phyloP scores from a whole-genome alignment of 2,888 invertebrate species.

The Plebejus argus region DNA sequence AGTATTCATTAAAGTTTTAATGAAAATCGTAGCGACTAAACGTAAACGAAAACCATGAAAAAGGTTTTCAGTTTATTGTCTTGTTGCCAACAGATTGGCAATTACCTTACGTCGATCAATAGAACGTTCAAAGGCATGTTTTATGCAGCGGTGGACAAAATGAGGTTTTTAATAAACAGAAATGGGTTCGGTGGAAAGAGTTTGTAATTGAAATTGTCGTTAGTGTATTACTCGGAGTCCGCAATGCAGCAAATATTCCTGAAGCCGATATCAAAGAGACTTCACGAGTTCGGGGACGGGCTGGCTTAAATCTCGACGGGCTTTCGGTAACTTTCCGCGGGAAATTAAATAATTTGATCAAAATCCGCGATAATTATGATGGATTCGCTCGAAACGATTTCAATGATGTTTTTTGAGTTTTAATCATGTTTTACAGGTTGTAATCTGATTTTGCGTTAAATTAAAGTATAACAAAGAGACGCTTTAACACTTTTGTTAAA shows the following conservation, averaged over 20 bases:
- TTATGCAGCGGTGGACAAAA: slow-evolving; percentile 14
- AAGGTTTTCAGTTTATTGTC: slow-evolving; percentile 4
- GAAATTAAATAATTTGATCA: slow-evolving; percentile 15
- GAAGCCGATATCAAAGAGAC: slow-evolving; percentile 12
- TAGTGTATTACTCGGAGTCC: slow-evolving; percentile 4
- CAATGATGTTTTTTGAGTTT: neutral
- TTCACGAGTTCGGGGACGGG: neutral
- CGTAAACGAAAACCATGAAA: slow-evolving; percentile 1
- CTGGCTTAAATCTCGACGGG: neutral
- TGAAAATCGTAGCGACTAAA: neutral
- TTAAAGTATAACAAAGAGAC: neutral
- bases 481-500: neutral
- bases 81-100: slow-evolving; percentile 19
- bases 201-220: slow-evolving; percentile 21
- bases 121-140: slow-evolving; percentile 8
- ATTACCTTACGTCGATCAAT: slow-evolving; percentile 22
- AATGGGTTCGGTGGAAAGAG: neutral
- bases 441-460: neutral
- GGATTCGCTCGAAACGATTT: slow-evolving; percentile 11
- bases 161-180: slow-evolving; percentile 1
- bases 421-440: neutral
- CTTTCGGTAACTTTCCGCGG: neutral
- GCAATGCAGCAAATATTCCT: slow-evolving; percentile 26
- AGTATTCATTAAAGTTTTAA: neutral
- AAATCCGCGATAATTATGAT: neutral